A percentile compares a stretch with the other conserved stretches of the same genome.
Conservation (phyloP, 2,797 vertebrate genomes). For the Cheirogaleus major region DNA sequence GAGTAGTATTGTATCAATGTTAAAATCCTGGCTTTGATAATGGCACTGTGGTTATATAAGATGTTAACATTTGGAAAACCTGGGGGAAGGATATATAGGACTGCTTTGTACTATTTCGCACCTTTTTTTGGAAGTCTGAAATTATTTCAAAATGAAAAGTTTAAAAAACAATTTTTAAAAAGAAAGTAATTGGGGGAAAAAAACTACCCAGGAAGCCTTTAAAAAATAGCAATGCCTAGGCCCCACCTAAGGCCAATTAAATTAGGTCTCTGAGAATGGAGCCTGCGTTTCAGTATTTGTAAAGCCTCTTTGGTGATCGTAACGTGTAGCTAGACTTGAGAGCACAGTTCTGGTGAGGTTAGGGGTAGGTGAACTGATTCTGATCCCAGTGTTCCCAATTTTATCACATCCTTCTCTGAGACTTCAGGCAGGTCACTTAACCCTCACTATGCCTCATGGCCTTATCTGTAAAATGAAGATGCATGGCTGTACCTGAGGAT, state of each 20-base stretch:
- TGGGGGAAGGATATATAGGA: not conserved
- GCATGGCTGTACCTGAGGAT: not conserved
- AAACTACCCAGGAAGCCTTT: not conserved
- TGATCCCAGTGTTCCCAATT: not conserved
- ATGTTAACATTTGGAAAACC: not conserved
- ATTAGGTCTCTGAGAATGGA: not conserved
- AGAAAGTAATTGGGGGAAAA: not conserved
- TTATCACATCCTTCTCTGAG: not conserved
- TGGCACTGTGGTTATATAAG: not conserved
- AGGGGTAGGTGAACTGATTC: not conserved
- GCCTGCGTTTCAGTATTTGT: not conserved
- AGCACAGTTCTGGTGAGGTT: not conserved
- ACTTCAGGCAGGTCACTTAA: not conserved
- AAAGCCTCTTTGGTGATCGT: not conserved
- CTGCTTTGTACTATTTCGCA: not conserved
- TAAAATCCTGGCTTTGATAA: not conserved
- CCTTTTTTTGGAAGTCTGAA: slow-evolving; percentile 21
- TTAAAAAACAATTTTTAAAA: not conserved
- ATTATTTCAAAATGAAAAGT: slow-evolving; percentile 35
- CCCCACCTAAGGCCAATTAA: not conserved
- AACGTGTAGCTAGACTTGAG: not conserved
- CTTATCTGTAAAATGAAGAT: not conserved
- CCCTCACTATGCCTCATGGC: not conserved
- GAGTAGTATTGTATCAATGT: not conserved
- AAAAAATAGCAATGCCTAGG: not conserved